phyloP scores from a whole-genome alignment of 1,140 invertebrate species.

The Drosophila lacertosa region DNA sequence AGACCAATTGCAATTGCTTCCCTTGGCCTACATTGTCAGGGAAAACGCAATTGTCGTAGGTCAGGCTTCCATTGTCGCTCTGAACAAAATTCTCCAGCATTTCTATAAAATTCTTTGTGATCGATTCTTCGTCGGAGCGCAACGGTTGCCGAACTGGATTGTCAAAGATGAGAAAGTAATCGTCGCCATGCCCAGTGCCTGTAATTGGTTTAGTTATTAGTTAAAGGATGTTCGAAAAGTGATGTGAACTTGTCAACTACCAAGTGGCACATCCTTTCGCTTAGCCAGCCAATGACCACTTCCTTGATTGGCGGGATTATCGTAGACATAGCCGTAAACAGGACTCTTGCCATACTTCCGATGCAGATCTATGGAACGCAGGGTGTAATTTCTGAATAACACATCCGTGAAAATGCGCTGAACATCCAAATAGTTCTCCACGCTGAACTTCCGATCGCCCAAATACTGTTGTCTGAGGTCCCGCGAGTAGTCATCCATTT shows the following conservation, averaged over 20 bases:
- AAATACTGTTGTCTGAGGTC: constrained; percentile 40
- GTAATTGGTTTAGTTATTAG: neutral
- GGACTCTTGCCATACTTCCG: constrained; percentile 18
- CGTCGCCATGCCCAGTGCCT: constrained; percentile 63
- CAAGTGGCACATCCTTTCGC: constrained; percentile 44
- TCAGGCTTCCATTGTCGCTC: constrained; percentile 9
- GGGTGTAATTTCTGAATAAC: constrained; percentile 45
- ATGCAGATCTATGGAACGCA: constrained; percentile 43
- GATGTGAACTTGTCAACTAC: neutral
- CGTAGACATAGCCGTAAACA: constrained; percentile 53
- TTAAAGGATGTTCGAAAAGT: neutral
- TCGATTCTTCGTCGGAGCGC: constrained; percentile 34
- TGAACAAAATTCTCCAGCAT: constrained; percentile 48
- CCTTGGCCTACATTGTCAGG: constrained; percentile 23
- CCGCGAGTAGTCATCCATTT: constrained; percentile 35
- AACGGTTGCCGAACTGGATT: neutral
- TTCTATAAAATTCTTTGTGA: constrained; percentile 39
- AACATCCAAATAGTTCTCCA: constrained; percentile 45
- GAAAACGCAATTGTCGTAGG: constrained; percentile 13
- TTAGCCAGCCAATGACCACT: constrained; percentile 27
- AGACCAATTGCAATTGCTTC: constrained; percentile 25
- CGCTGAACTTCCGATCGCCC: constrained; percentile 34
- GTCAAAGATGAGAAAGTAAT: constrained; percentile 45
- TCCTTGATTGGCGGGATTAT: constrained; percentile 40
- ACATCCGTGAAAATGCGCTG: constrained; percentile 58